Conservation (phyloP, 2,113 vertebrate genomes). For the Cathartes aura region DNA sequence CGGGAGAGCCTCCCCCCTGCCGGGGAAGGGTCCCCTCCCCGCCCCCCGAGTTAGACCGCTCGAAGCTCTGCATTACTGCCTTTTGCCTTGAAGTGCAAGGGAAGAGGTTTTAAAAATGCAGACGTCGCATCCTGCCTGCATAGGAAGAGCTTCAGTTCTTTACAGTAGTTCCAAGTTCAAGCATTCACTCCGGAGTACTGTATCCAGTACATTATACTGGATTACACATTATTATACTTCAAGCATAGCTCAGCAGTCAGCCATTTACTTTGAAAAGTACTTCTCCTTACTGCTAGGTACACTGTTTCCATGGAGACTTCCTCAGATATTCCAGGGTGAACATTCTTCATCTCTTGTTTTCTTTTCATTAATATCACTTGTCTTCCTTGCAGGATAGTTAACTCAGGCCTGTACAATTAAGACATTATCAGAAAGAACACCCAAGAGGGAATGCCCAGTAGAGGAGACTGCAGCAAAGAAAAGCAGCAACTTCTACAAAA, state of each 20-base stretch:
- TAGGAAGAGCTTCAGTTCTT: background rate
- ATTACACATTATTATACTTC: background rate
- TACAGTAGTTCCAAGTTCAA: background rate
- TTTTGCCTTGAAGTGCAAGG: background rate
- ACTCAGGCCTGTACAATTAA: background rate
- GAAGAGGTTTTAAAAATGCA: fast-evolving
- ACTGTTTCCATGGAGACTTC: conserved; percentile 25
- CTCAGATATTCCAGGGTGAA: background rate
- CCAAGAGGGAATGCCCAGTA: background rate
- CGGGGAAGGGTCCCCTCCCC: no score
- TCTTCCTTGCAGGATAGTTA: background rate
- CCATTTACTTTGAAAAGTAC: background rate
- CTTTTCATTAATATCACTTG: background rate
- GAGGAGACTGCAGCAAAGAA: background rate
- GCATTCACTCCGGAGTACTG: background rate
- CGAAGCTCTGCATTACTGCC: background rate
- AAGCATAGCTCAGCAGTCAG: background rate
- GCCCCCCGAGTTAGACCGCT: fast-evolving
- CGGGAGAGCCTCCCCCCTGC: fast-evolving
- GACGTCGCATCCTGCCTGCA: fast-evolving
- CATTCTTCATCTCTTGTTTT: background rate
- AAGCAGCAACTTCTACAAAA: background rate
- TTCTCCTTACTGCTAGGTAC: background rate
- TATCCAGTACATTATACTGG: background rate
- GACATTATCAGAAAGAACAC: background rate